Base-by-base conservation (phyloP, 1,140 invertebrate species). In the Procambarus clarkii region DNA sequence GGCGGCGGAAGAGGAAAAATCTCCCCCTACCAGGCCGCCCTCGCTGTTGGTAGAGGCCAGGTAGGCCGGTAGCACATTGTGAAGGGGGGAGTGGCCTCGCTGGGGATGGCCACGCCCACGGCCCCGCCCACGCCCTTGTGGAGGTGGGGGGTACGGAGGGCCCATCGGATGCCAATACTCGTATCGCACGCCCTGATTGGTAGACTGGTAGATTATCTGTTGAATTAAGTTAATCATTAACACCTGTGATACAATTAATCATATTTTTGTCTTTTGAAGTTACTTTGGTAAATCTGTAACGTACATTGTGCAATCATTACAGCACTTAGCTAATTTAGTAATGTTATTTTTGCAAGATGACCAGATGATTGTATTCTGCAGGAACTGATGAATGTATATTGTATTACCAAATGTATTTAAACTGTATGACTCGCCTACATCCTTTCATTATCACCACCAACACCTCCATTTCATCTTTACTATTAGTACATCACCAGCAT, bases 151-250 rank as follows among this genome's bases (percentile, higher is more conserved):
- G 82, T 84, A 69, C 54, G 88, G 58, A 48, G 80, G 88, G 2
- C 74, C 88, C 3, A 92, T 15, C 1, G 91, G 91, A 48, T 92
- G 86, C 91, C 91, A 92, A 94, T 98, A 98, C 94, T 98, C 97
- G 94, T 98, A 98, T 94, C 97, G 97, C 91, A 98, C 97, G 13
- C 97, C 97, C 44, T 96, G 96, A 94, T 97, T 98, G 15, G 96
- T 95, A 93, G 97, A 96, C 93, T 97, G 96, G 93, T 97, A 97
- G 76, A 97, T 34, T 34, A 34, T 34, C 34, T 34, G 34, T 34
- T 34, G 34, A 34, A 34, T 34, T 34, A 34, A 34, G 34, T 34
- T 34, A 34, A 34, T 34, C 34, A 34, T 34, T 34, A 34, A 34
- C 34, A 34, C 34, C 34, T 34, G 34, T 34, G 34, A n/a, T 34